phyloP scores from a whole-genome alignment of 2,113 vertebrate genomes.

The Tursiops truncatus region DNA sequence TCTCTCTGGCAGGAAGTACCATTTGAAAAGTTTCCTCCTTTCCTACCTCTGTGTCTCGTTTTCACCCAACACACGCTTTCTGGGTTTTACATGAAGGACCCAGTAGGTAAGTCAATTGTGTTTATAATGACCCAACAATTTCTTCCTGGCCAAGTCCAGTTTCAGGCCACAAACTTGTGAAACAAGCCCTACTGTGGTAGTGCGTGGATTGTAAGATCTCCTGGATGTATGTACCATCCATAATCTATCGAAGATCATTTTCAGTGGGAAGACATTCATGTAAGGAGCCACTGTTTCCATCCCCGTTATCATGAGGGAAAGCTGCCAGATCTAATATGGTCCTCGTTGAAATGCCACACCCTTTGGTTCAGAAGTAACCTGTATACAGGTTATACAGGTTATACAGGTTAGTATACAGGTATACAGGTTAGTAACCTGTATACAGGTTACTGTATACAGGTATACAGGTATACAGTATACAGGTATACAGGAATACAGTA shows the following conservation, averaged over 20 bases:
- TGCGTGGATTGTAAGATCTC: neutral
- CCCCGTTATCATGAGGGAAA: neutral
- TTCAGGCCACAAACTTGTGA: slow-evolving; percentile 15
- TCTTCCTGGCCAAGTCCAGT: slow-evolving; percentile 52
- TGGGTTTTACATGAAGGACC: neutral
- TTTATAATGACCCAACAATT: neutral
- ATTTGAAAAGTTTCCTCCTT: neutral
- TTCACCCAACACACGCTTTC: neutral
- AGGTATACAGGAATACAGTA: too few species aligned
- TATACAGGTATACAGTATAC: too few species aligned
- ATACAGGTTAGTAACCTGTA: too few species aligned
- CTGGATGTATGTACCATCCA: fast-evolving
- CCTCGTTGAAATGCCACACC: neutral
- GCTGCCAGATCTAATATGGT: neutral
- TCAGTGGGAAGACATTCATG: neutral
- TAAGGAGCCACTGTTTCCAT: neutral
- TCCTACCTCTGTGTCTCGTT: neutral
- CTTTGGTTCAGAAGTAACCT: neutral
- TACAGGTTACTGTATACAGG: too few species aligned
- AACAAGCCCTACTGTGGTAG: neutral
- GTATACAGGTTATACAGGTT: neutral
- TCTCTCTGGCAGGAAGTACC: neutral
- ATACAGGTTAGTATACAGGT: too few species aligned
- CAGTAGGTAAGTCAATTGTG: neutral
- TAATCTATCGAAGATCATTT: neutral